phyloP scores from a whole-genome alignment of 2,888 invertebrate genomes.

The Cephus pygmeus region DNA sequence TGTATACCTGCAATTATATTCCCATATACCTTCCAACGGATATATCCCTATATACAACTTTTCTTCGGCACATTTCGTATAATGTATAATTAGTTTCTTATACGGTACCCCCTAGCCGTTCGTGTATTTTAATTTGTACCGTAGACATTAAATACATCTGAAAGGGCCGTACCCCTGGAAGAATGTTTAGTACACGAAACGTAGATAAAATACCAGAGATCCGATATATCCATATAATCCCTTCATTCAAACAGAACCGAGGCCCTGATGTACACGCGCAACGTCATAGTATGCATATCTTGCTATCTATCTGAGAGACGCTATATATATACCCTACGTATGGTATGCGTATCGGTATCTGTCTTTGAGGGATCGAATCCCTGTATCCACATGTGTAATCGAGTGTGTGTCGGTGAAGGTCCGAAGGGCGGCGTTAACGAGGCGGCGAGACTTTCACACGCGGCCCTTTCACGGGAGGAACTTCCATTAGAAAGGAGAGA shows the following conservation, averaged over 20 bases:
- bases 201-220: background rate
- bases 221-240: background rate
- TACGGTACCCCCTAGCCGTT: background rate
- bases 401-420: background rate
- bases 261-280: background rate
- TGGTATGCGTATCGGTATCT: background rate
- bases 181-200: background rate
- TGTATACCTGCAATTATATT: no score
- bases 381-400: background rate
- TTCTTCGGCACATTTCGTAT: background rate
- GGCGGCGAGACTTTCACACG: constrained; percentile 53
- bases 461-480: constrained; percentile 15
- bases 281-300: background rate
- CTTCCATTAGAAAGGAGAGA: background rate
- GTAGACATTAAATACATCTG: background rate
- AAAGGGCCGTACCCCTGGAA: background rate
- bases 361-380: background rate
- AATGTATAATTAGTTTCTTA: background rate
- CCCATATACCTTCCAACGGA: no score
- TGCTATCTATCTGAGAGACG: background rate
- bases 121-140: background rate
- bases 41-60: no score
- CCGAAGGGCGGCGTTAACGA: constrained; percentile 49
- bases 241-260: background rate
- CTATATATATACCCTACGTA: background rate